A percentile compares a stretch with the other conserved stretches of the same genome.
These are phyloP conservation scores for Narcine bancroftii DNA, from an alignment of 2,113 vertebrate genomes.

Conservation along the genomic window DNA sequence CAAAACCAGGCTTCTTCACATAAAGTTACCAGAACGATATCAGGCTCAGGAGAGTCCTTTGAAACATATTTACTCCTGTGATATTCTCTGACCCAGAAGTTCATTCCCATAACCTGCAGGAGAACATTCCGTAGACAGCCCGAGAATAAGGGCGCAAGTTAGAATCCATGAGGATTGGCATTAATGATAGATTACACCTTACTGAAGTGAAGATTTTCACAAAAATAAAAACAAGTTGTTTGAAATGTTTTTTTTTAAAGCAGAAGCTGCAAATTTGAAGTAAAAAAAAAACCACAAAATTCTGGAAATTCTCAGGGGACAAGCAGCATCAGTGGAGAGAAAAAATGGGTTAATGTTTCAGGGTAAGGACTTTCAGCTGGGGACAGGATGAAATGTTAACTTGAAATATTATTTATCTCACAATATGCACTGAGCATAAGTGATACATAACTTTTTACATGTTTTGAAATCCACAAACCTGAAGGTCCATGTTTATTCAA, in stretches of 20 bases:
- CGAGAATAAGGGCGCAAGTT: background rate
- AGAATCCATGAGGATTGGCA: background rate
- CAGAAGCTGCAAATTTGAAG: background rate
- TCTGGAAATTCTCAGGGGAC: no score
- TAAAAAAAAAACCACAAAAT: no score
- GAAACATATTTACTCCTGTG: background rate
- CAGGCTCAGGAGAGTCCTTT: background rate
- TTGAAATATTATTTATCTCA: no score
- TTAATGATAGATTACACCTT: background rate
- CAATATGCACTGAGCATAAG: no score
- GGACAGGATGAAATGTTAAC: no score
- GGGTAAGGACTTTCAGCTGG: no score
- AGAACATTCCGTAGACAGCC: no score
- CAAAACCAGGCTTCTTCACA: background rate
- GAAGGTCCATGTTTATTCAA: background rate
- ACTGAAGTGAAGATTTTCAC: background rate
- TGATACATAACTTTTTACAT: background rate
- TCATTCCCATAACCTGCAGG: constrained; percentile 27
- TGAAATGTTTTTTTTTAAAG: background rate
- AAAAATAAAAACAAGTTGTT: background rate
- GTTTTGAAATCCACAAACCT: background rate
- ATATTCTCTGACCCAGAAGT: background rate
- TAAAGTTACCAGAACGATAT: background rate
- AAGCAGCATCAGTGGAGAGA: no score
- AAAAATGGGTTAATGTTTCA: no score